Percentiles rank a stretch among this genome's conserved stretches.
These are phyloP conservation scores for Heliothis virescens DNA, from an alignment of 1,140 invertebrate genomes.

Conservation along the genomic window DNA sequence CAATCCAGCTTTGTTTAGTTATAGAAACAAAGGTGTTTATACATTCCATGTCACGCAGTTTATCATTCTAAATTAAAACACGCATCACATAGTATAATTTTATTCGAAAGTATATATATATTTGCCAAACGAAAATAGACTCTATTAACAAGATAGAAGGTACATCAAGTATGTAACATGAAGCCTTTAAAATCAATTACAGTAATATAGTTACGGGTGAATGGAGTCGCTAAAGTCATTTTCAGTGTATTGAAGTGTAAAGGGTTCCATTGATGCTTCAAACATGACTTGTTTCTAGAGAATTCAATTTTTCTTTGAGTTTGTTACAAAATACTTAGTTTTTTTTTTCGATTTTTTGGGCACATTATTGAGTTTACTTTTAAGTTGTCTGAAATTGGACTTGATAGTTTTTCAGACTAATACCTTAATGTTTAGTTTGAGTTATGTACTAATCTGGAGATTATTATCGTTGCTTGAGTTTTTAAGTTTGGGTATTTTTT, in stretches of 20 bases:
- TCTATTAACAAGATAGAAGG: neutral
- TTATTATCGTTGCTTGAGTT: too few relatives aligned
- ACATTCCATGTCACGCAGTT: neutral
- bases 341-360: neutral
- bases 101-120: neutral
- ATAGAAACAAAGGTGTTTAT: conserved; percentile 4
- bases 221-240: conserved; percentile 52
- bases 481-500: too few relatives aligned
- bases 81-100: neutral
- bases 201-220: conserved; percentile 50
- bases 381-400: too few relatives aligned
- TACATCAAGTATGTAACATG: neutral
- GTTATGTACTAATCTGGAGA: too few relatives aligned
- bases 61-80: conserved; percentile 5
- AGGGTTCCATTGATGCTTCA: conserved; percentile 18
- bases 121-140: neutral
- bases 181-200: conserved; percentile 51
- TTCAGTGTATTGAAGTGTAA: conserved; percentile 53
- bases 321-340: conserved; percentile 32
- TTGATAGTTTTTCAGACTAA: too few relatives aligned
- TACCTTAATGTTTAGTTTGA: too few relatives aligned
- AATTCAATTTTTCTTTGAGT: neutral
- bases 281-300: conserved; percentile 24
- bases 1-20: neutral
- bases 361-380: too few relatives aligned